phyloP scores from a whole-genome alignment of 35 echinoderm and acorn worm species.

The Lytechinus pictus region DNA sequence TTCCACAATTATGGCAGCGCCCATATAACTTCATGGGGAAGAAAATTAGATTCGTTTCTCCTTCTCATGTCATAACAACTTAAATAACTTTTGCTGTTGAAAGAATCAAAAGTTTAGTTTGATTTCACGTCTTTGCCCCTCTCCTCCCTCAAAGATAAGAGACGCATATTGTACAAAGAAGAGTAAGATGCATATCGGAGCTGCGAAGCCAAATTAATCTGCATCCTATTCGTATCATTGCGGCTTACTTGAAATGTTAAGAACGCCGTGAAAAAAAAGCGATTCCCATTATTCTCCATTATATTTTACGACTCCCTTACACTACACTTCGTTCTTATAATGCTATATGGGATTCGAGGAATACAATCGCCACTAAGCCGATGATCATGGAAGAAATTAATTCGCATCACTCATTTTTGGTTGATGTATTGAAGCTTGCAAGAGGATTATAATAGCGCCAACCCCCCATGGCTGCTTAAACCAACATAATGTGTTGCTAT shows the following conservation, averaged over 20 bases:
- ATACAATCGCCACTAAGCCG: background rate
- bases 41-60: no score
- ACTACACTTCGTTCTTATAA: background rate
- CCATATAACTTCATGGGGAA: no score
- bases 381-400: background rate
- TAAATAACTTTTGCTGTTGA: no score
- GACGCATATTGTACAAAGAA: no score
- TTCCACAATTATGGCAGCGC: no score
- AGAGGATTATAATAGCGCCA: background rate
- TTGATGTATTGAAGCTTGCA: background rate
- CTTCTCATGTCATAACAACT: no score
- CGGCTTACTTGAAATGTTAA: background rate
- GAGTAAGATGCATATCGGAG: no score
- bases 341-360: background rate
- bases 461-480: background rate
- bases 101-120: no score
- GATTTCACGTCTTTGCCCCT: no score
- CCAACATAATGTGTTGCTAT: background rate
- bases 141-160: no score
- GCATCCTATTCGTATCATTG: background rate
- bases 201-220: background rate
- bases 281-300: background rate
- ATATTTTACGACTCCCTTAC: background rate
- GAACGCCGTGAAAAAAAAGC: background rate
- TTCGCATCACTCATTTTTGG: background rate